Evolutionary conservation across 1,140 invertebrate species (phyloP), one percentile per base, ranked within the genome.

Genomic region (Wasmannia auropunctata): DNA sequence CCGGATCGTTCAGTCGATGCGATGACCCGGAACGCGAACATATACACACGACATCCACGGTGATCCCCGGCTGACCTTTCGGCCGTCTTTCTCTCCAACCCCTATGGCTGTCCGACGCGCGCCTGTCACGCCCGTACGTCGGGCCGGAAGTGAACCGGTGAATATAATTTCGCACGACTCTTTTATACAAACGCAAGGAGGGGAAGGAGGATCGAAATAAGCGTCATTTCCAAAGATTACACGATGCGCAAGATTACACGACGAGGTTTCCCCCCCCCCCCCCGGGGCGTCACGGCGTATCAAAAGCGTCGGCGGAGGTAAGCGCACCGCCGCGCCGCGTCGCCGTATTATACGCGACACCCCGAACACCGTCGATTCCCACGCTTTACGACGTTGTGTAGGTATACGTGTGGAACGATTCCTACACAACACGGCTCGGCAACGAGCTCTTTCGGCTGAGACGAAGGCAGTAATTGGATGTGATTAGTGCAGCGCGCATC

Each of bases 381-480:
- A 16, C 11, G 51, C 51, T 56, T 56, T 58, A 58, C n/a, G 34
- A 25, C 72, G 14, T 7, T n/a, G n/a, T n/a, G n/a, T n/a, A n/a
- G n/a, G n/a, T n/a, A n/a, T 22, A 58, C 51, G 34, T 75, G 34
- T 19, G n/a, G 34, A 19, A 10, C 3, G 70, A 25, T 75, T 14
- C n/a, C 14, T 4, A 40, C 72, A 19, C n/a, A n/a, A n/a, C n/a
- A 16, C 51, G 3, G 31, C 31, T n/a, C 3, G 31, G 25, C 58
- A 34, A 51, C 40, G 75, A 63, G 43, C 51, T 6, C 75, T 74
- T 34, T 74, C 28, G 19, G 31, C 49, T 16, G 4, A 75, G 40
- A 22, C 28, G n/a, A 19, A 25, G 22, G 56, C n/a, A 10, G 58
- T 79, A 79, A 65, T 63, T 79, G 58, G 60, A 79, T 31, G 75